Base-by-base conservation (phyloP, 2,888 invertebrate genomes). In the Toxonevra muliebris region DNA sequence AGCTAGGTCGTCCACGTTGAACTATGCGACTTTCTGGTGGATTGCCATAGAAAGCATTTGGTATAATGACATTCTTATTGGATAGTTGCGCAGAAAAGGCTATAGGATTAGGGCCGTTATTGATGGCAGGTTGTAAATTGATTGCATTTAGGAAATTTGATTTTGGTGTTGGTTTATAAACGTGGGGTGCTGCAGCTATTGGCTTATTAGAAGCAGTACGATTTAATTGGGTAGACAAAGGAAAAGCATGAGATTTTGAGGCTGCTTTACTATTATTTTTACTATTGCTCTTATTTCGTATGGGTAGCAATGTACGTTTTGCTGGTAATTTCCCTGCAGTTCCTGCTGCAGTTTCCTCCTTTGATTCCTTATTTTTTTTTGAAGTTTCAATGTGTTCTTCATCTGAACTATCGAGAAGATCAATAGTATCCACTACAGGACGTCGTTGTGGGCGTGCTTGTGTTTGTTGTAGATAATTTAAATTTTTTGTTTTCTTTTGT, bases 41-140 rank as follows among this genome's bases (percentile, higher is more conserved):
- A 69, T 77, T 77, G n/a, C 77, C 77, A 53, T 77, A 75, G 63
- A 77, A 77, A 41, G 77, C 77, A 70, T 78, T 77, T 12, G 78
- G 78, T 71, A 78, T 77, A 15, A 77, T 76, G 12, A 77, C 73
- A 68, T 70, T 76, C 71, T 76, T 78, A 55, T 77, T 77, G 1
- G 74, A 76, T 10, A 77, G 73, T 41, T 73, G 70, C 17, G 77
- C 76, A 3, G 75, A 76, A 40, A 77, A 76, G 11, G 76, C 68
- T 1, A 74, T 74, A 1, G 76, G 76, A 66, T 76, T 76, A 7
- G 68, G 58, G 4, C 65, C 71, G 1, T 71, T 61, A n/a, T 40
- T 53, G 10, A 66, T 57, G 10, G 74, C 65, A 1, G 78, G 78
- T 48, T 75, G 75, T 10, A 78, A 69, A 43, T 77, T 76, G 13